Evolutionary conservation across 2,888 invertebrate species (phyloP).

Genomic region (Synanthedon formicaeformis): DNA sequence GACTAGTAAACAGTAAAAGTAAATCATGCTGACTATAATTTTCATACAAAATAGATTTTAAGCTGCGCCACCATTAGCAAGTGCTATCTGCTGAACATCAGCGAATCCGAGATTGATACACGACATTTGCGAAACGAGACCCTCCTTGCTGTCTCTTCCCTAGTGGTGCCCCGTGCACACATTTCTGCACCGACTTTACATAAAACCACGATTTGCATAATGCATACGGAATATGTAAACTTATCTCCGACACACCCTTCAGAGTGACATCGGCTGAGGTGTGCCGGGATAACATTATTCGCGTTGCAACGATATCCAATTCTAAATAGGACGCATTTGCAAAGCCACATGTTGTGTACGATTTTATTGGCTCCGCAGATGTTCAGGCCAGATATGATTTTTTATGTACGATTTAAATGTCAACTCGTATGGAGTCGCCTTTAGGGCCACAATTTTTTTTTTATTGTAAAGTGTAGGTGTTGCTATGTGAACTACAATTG

Average conservation of each 20-base stretch:
- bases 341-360: constrained; percentile 35
- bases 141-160: not conserved
- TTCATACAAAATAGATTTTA: too few relatives aligned
- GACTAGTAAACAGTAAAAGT: too few relatives aligned
- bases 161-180: not conserved
- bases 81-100: too few relatives aligned
- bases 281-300: constrained; percentile 66
- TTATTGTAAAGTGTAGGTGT: constrained; percentile 1
- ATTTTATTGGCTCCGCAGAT: constrained; percentile 35
- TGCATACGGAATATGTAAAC: constrained; percentile 68
- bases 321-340: constrained; percentile 61
- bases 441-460: constrained; percentile 7
- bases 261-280: constrained; percentile 58
- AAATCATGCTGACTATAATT: too few relatives aligned
- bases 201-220: constrained; percentile 69
- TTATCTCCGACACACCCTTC: constrained; percentile 65
- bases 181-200: constrained; percentile 43
- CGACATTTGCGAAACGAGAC: constrained; percentile 26
- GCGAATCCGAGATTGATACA: constrained; percentile 13
- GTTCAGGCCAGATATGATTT: constrained; percentile 25
- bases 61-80: too few relatives aligned
- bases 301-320: constrained; percentile 54
- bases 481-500: too few relatives aligned
- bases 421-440: constrained; percentile 7
- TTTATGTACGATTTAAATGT: constrained; percentile 11